A percentile compares a stretch with the other conserved stretches of the same genome.
phyloP scores from a whole-genome alignment of 2,113 vertebrate species.

The Meles meles region DNA sequence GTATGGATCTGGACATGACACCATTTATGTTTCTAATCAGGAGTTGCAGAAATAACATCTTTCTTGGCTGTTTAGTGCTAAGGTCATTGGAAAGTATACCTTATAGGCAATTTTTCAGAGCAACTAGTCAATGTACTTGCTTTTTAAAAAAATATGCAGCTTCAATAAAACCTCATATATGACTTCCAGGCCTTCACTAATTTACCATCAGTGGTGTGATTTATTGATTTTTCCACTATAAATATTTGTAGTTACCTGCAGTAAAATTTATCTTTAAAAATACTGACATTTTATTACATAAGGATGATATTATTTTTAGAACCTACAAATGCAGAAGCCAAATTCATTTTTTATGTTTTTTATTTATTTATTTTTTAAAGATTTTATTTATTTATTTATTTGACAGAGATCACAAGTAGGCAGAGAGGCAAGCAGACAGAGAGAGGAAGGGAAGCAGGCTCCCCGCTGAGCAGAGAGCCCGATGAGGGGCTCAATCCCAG shows the following conservation, averaged over 20 bases:
- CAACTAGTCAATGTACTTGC: conserved; percentile 7
- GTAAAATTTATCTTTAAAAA: neutral
- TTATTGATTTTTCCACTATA: conserved; percentile 7
- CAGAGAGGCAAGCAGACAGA: too few species aligned
- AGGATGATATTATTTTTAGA: neutral
- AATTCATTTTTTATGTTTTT: neutral
- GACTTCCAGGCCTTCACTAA: neutral
- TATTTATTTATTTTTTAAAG: too few species aligned
- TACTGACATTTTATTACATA: neutral
- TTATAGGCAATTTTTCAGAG: neutral
- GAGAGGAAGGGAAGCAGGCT: too few species aligned
- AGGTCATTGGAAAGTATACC: neutral
- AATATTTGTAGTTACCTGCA: neutral
- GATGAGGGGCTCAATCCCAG: too few species aligned
- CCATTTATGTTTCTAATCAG: neutral
- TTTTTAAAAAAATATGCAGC: neutral
- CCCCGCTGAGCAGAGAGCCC: too few species aligned
- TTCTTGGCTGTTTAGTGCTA: neutral
- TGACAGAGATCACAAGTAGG: too few species aligned
- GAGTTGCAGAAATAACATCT: neutral
- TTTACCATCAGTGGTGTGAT: conserved; percentile 1
- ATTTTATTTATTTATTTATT: too few species aligned
- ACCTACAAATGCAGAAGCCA: neutral
- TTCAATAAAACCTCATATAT: neutral
- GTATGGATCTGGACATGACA: neutral